Conservation (phyloP, 2,888 invertebrate species). For the Rotaria magnacalcarata region DNA sequence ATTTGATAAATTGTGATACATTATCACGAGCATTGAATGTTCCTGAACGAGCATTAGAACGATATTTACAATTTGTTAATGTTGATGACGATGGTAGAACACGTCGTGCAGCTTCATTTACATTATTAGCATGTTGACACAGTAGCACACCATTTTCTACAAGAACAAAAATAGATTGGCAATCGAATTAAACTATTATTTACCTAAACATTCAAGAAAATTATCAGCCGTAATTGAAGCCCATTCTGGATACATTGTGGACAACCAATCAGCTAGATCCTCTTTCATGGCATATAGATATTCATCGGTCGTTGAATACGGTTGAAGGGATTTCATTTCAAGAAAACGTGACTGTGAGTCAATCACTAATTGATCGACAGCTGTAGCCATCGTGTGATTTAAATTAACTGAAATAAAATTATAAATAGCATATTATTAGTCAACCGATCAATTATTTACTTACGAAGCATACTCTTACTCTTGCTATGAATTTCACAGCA, state of each 20-base stretch:
- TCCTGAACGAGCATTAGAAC: conserved; percentile 76
- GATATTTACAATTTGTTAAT: conserved; percentile 61
- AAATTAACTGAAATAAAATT: background rate
- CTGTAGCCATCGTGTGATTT: background rate
- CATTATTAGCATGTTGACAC: conserved; percentile 90
- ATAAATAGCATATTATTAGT: background rate
- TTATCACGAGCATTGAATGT: conserved; percentile 92
- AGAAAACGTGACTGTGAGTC: conserved; percentile 31
- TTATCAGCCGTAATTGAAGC: conserved; percentile 32
- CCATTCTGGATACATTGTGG: conserved; percentile 70
- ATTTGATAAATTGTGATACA: conserved; percentile 86
- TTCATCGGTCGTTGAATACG: conserved; percentile 58
- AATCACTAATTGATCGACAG: conserved; percentile 17
- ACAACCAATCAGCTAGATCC: conserved; percentile 93
- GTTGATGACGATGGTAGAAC: background rate
- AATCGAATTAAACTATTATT: background rate
- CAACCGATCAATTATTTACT: background rate
- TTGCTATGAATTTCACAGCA: background rate
- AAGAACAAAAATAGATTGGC: background rate
- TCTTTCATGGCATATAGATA: conserved; percentile 94
- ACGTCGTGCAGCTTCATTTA: conserved; percentile 56
- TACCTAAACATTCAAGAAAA: conserved; percentile 55
- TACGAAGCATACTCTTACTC: background rate
- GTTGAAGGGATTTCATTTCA: conserved; percentile 46
- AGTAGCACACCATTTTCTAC: conserved; percentile 86